Evolutionary conservation across 35 echinoderm and acorn worm genomes (phyloP).

Genomic region (Acanthaster planci): DNA sequence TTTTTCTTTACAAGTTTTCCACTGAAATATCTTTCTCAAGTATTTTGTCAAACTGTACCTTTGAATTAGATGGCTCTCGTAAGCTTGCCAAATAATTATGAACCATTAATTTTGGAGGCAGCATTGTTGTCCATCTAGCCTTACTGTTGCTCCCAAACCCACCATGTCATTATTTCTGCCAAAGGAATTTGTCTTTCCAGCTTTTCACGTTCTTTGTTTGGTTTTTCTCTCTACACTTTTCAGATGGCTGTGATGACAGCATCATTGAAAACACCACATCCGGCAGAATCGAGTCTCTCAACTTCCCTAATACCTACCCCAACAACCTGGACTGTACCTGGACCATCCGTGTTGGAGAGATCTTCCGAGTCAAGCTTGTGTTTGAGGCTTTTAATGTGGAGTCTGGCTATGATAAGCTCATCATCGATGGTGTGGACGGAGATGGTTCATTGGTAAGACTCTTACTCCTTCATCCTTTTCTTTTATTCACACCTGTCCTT

Average conservation of each 20-base stretch:
- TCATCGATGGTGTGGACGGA: slow-evolving; percentile 47
- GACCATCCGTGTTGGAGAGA: slow-evolving; percentile 64
- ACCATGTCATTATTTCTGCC: background rate
- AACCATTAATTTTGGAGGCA: too few species aligned
- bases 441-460: slow-evolving; percentile 59
- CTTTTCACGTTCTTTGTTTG: background rate
- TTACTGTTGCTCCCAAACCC: too few species aligned
- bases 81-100: too few species aligned
- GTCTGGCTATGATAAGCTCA: slow-evolving; percentile 59
- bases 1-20: too few species aligned
- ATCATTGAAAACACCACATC: slow-evolving; percentile 23
- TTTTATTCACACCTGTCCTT: too few species aligned
- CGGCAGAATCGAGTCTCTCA: slow-evolving; percentile 73
- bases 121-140: background rate
- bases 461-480: too few species aligned
- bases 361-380: slow-evolving; percentile 50
- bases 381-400: slow-evolving; percentile 83
- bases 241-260: slow-evolving; percentile 77
- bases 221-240: slow-evolving; percentile 13
- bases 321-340: slow-evolving; percentile 75
- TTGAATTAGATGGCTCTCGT: too few species aligned
- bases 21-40: too few species aligned
- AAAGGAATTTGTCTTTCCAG: background rate
- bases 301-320: slow-evolving; percentile 57
- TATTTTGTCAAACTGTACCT: too few species aligned